phyloP scores from a whole-genome alignment of 2,797 vertebrate genomes.

The Orientallactaga sibirica region DNA sequence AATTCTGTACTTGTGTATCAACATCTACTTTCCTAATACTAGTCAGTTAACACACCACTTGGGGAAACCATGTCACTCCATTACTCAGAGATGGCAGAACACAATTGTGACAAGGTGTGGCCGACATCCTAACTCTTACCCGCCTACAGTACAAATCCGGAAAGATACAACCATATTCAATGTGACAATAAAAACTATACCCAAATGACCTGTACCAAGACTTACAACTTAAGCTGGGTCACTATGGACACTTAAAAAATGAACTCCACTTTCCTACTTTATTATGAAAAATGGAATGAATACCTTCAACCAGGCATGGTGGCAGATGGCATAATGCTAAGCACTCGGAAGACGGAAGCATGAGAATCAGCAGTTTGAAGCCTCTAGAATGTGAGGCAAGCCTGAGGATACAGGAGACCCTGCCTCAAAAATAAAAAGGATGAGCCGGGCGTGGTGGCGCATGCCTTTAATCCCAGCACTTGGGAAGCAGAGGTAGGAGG shows the following conservation, averaged over 20 bases:
- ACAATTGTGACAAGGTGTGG: constrained; percentile 14
- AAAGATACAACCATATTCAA: not conserved
- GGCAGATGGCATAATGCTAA: not conserved
- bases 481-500: too few relatives aligned
- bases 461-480: too few relatives aligned
- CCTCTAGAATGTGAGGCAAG: not conserved
- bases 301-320: not conserved
- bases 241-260: not conserved
- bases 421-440: not conserved
- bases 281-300: constrained; percentile 7
- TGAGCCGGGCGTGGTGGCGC: too few relatives aligned
- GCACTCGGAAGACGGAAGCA: not conserved
- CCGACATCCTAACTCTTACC: not conserved
- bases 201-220: not conserved
- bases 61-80: not conserved
- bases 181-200: not conserved
- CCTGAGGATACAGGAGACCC: not conserved
- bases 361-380: not conserved
- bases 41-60: constrained; percentile 4
- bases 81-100: not conserved
- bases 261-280: not conserved
- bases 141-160: constrained; percentile 20
- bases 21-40: not conserved
- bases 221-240: not conserved
- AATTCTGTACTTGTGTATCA: not conserved